Conservation (phyloP, 2,797 vertebrate species). For the Pipistrellus pipistrellus region DNA sequence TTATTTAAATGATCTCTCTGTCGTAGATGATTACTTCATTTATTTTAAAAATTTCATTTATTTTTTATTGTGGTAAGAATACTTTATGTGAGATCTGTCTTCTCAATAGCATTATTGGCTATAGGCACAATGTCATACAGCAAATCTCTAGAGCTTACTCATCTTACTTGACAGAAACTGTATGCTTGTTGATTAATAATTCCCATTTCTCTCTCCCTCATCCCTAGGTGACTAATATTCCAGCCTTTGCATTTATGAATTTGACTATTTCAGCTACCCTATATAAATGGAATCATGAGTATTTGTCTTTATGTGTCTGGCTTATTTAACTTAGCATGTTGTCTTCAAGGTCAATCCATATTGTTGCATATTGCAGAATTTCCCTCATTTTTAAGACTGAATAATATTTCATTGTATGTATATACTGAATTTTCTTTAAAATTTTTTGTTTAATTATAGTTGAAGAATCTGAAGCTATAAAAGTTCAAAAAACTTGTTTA, state of each 20-base stretch:
- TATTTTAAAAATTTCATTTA: background rate
- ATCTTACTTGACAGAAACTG: background rate
- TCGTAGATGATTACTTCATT: background rate
- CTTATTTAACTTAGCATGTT: background rate
- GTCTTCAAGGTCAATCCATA: background rate
- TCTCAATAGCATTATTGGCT: background rate
- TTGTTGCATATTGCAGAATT: conserved; percentile 10
- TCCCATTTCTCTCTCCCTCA: background rate
- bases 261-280: background rate
- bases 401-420: background rate
- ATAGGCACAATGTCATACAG: background rate
- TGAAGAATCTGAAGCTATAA: background rate
- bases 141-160: background rate
- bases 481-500: background rate
- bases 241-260: background rate
- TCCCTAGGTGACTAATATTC: background rate
- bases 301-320: background rate
- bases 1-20: background rate
- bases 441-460: background rate
- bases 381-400: conserved; percentile 1
- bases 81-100: background rate
- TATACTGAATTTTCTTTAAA: background rate
- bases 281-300: background rate
- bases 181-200: background rate
- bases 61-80: conserved; percentile 6